Percentiles rank a stretch among this genome's conserved stretches.
Evolutionary conservation across 2,888 invertebrate genomes (phyloP).

Genomic region (Ashinkailepas kermadecensis): DNA sequence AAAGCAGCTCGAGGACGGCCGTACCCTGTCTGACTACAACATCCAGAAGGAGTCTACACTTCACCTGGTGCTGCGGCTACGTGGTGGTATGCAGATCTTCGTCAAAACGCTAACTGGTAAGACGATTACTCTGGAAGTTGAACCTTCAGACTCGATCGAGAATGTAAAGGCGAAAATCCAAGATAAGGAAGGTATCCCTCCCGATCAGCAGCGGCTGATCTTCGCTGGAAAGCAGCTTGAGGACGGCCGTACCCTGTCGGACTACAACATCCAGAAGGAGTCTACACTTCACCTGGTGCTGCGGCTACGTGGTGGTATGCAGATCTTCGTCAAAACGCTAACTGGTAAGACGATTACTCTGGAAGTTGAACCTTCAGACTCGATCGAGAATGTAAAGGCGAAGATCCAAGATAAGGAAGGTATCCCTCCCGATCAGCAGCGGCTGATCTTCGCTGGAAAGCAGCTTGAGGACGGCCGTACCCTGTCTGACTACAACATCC

Average conservation of each 20-base stretch:
- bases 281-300: slow-evolving; percentile 53
- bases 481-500: slow-evolving; percentile 87
- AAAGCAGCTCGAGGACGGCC: slow-evolving; percentile 52
- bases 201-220: slow-evolving; percentile 78
- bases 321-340: slow-evolving; percentile 49
- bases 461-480: slow-evolving; percentile 93
- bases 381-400: slow-evolving; percentile 44
- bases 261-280: slow-evolving; percentile 51
- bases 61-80: slow-evolving; percentile 37
- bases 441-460: slow-evolving; percentile 76
- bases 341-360: slow-evolving; percentile 45
- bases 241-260: slow-evolving; percentile 47
- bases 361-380: slow-evolving; percentile 52
- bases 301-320: slow-evolving; percentile 48
- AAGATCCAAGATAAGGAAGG: slow-evolving; percentile 36
- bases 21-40: slow-evolving; percentile 48
- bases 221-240: slow-evolving; percentile 40
- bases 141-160: slow-evolving; percentile 86
- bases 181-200: slow-evolving; percentile 65
- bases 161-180: slow-evolving; percentile 92
- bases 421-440: slow-evolving; percentile 54
- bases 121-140: slow-evolving; percentile 89
- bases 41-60: slow-evolving; percentile 52
- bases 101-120: slow-evolving; percentile 91
- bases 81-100: slow-evolving; percentile 46